Base-by-base conservation (phyloP, 2,888 invertebrate species). In the Rhopalosiphum nymphaeae region DNA sequence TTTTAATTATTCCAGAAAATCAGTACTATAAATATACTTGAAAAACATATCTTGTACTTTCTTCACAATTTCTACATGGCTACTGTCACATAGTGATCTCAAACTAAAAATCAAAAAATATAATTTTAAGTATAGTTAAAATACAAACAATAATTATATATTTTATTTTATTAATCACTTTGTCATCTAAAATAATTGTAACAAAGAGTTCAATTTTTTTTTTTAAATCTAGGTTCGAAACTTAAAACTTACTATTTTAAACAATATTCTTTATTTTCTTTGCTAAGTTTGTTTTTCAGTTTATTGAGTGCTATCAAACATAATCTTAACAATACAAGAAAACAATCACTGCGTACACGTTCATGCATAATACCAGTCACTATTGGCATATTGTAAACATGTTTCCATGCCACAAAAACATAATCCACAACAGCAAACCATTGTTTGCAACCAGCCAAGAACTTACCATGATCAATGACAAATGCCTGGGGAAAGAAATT, bases 361-460 rank as follows among this genome's bases (percentile, higher is more conserved):
- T 98, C 97, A 95, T 97, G 97, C 0, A 97, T 97, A 91, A 97
- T 97, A 95, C 97, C 97, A 95, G 98, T 97, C 97, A 98, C 98
- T 36, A 97, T 96, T 0, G 98, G 98, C 16, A 98, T 97, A 5
- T 97, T 97, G 94, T 97, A 96, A 0, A 97, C 97, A 95, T 97
- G 97, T 87, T 96, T 96, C 98, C 98, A 98, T 10, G 98, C 97
- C 95, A 97, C 96, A 88, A 97, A 96, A 1, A 97, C 97, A 95
- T 98, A 98, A 94, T 98, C 97, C 53, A 98, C 96, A 0, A 97
- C 96, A 0, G 97, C 97, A 95, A 97, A 97, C 98, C 98, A 98
- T 95, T 98, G 97, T 94, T 97, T 97, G 5, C 97, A 97, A 93
- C 97, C 97, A 3, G 97, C 96, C 91, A 98, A 96, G 36, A 96